Percentiles rank a stretch among this genome's conserved stretches.
phyloP scores from a whole-genome alignment of 2,888 invertebrate genomes.

The Idaea biselata region DNA sequence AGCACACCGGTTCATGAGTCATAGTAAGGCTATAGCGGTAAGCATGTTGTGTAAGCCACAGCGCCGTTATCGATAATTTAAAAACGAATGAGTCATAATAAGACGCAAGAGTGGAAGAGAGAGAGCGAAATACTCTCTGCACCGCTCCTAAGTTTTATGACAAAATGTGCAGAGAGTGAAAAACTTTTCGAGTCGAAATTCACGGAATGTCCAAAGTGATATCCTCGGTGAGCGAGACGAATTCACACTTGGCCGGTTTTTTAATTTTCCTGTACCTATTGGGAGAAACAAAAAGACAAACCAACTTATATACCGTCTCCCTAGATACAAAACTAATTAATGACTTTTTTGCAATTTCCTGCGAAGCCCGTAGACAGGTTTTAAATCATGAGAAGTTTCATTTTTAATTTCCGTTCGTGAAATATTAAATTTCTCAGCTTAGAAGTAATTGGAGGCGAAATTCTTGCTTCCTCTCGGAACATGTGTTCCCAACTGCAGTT shows the following conservation, averaged over 20 bases:
- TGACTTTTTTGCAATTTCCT: constrained; percentile 1
- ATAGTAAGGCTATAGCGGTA: too few relatives aligned
- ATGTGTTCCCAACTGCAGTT: not conserved
- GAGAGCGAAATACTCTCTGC: too few relatives aligned
- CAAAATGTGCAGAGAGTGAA: too few relatives aligned
- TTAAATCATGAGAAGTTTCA: not conserved
- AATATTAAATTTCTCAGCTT: constrained; percentile 1
- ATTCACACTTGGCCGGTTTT: not conserved
- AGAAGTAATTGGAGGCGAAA: not conserved
- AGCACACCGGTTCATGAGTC: too few relatives aligned
- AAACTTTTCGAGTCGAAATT: too few relatives aligned
- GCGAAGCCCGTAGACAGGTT: not conserved
- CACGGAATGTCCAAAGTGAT: too few relatives aligned
- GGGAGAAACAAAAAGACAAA: not conserved
- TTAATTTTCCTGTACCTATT: not conserved
- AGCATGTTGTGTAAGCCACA: too few relatives aligned
- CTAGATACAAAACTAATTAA: not conserved
- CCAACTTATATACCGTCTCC: not conserved
- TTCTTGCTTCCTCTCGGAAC: not conserved
- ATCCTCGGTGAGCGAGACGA: too few relatives aligned
- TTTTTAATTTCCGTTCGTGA: constrained; percentile 1
- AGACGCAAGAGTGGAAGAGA: too few relatives aligned
- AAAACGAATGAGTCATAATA: too few relatives aligned
- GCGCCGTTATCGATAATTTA: too few relatives aligned
- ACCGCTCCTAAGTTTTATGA: too few relatives aligned